These are phyloP conservation scores for Andrena camellia DNA, from an alignment of 2,888 invertebrate genomes.

Conservation along the genomic window DNA sequence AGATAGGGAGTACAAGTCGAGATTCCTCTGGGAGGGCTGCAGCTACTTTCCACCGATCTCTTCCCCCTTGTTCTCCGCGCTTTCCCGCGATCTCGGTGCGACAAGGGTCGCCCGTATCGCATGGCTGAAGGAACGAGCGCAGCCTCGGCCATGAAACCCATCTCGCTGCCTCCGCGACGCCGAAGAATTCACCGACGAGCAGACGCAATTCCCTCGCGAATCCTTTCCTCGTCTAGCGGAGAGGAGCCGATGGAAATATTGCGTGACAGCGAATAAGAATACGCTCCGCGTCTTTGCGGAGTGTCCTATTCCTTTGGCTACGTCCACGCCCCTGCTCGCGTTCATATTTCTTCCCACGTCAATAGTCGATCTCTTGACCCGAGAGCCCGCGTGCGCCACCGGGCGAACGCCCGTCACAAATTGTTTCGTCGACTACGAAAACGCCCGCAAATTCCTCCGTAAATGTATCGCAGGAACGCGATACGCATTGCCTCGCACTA, in stretches of 20 bases:
- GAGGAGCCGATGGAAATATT: conserved; percentile 61
- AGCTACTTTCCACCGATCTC: conserved; percentile 13
- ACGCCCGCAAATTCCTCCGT: not conserved
- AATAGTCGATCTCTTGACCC: conserved; percentile 24
- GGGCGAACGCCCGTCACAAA: conserved; percentile 2
- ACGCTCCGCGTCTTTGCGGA: conserved; percentile 34
- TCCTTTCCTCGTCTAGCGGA: conserved; percentile 36
- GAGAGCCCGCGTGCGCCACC: not conserved
- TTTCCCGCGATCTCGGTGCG: conserved; percentile 33
- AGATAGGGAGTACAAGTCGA: conserved; percentile 42
- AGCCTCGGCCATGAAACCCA: conserved; percentile 46
- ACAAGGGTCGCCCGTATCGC: conserved; percentile 25
- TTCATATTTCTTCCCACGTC: conserved; percentile 19
- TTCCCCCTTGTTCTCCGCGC: conserved; percentile 11
- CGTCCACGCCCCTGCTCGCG: not conserved
- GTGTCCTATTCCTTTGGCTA: conserved; percentile 7
- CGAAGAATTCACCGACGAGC: conserved; percentile 56
- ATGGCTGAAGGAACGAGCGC: conserved; percentile 8
- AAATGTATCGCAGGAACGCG: conserved; percentile 1
- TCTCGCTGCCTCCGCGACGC: conserved; percentile 38
- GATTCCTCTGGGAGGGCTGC: conserved; percentile 53
- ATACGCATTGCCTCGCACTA: not conserved
- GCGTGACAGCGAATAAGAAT: conserved; percentile 67
- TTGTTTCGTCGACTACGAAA: conserved; percentile 20
- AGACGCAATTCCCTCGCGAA: conserved; percentile 68